Base-by-base conservation (phyloP, 2,888 invertebrate genomes). In the Papilio elwesi region DNA sequence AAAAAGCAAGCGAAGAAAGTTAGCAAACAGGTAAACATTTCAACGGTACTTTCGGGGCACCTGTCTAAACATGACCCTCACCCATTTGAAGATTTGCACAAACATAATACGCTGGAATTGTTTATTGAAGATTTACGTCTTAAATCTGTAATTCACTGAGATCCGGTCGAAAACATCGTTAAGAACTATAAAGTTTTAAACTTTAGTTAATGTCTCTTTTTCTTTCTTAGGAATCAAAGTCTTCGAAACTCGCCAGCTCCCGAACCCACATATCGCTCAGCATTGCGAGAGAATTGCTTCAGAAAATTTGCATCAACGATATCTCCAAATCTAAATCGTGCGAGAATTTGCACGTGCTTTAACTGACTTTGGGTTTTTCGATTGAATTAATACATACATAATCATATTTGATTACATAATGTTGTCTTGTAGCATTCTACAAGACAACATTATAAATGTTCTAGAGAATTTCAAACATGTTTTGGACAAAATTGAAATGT, bases 221-320 rank as follows among this genome's bases (percentile, higher is more conserved):
- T 76, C 71, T 77, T 77, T 83, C 83, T 80, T 84, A 93, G 94
- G 90, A 95, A 86, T 80, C 92, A 86, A 94, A 94, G 79, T 94
- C 94, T 73, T 85, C 95, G 48, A 97, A 96, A 83, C 93, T 97
- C 79, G 96, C 97, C 82, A 96, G 96, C 75, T 97, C 97, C 55
- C 96, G 97, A 80, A 97, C 97, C 0, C 97, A 97, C 81, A 95
- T 97, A 80, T 97, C 97, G 73, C 92, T 97, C 80, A 97, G 96
- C 89, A 95, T 97, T 82, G 97, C 97, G 11, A 95, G 97, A 79
- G 97, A 97, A 86, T 95, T 97, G 70, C 94, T 97, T 16, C 97
- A 97, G 86, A 97, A 97, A 92, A 97, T 97, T 85, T 97, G 97
- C 90, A 95, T 97, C 86, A 97, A 96, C 84, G 97, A 98, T 88